Percentiles rank a stretch among this genome's conserved stretches.
Evolutionary conservation across 1,140 invertebrate species (phyloP).

Genomic region (Periplaneta americana): DNA sequence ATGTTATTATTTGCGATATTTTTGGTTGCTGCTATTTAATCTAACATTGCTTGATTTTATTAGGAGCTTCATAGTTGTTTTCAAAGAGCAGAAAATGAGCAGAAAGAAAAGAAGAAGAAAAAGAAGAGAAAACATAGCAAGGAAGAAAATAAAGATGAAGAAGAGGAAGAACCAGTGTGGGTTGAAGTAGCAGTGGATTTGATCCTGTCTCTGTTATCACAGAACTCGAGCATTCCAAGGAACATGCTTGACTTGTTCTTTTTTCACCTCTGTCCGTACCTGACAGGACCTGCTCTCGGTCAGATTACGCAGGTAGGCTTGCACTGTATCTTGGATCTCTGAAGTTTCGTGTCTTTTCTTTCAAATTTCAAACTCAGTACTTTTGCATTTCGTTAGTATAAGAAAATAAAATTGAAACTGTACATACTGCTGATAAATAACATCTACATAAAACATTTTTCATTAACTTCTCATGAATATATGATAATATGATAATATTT

Average conservation of each 20-base stretch:
- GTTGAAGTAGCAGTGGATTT: slow-evolving; percentile 74
- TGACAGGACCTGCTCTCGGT: slow-evolving; percentile 58
- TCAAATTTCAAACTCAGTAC: no score
- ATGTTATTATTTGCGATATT: no score
- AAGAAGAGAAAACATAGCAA: slow-evolving; percentile 17
- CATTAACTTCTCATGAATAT: no score
- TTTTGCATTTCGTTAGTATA: no score
- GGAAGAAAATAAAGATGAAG: slow-evolving; percentile 19
- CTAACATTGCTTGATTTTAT: neutral
- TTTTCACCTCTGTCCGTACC: slow-evolving; percentile 59
- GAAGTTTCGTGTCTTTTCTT: no score
- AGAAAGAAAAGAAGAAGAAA: slow-evolving; percentile 37
- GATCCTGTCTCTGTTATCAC: slow-evolving; percentile 63
- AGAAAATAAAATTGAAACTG: no score
- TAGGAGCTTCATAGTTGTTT: slow-evolving; percentile 58
- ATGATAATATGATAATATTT: no score
- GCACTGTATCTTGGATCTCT: no score
- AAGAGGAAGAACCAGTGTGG: slow-evolving; percentile 61
- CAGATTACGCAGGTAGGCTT: slow-evolving; percentile 62
- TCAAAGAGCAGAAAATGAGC: slow-evolving; percentile 48
- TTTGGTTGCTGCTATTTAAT: no score
- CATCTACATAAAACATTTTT: no score
- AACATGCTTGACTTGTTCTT: slow-evolving; percentile 65
- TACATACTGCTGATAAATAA: no score
- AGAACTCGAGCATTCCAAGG: slow-evolving; percentile 59